Evolutionary conservation across 2,113 vertebrate genomes (phyloP).

Genomic region (Ceyx margarethae): DNA sequence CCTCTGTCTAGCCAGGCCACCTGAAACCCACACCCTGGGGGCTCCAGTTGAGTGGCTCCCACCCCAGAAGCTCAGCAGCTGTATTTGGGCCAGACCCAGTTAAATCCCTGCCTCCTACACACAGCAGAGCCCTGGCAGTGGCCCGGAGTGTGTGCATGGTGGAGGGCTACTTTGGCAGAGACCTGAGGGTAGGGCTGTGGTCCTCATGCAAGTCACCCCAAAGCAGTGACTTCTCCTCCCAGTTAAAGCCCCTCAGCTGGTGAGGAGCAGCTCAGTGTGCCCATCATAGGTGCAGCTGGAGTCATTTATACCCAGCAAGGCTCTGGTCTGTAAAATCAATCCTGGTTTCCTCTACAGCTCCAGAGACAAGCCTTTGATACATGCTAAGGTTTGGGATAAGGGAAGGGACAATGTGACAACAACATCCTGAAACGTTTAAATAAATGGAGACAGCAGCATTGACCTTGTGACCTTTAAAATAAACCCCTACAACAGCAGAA

Average conservation of each 20-base stretch:
- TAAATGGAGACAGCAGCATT: background rate
- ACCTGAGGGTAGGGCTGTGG: background rate
- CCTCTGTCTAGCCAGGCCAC: background rate
- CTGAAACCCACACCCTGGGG: background rate
- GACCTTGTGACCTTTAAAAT: background rate
- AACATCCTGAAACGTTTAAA: conserved; percentile 9
- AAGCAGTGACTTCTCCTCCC: background rate
- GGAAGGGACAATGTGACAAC: background rate
- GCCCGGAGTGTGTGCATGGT: rapidly evolving
- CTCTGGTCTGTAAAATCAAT: background rate
- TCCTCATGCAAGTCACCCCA: background rate
- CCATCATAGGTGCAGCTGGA: background rate
- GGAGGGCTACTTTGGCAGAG: background rate
- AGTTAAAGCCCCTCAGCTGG: background rate
- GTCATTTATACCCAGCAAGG: background rate
- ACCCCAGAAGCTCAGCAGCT: background rate
- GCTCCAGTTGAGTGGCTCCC: background rate
- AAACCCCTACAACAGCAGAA: background rate
- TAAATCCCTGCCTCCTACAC: background rate
- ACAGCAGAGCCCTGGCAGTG: rapidly evolving
- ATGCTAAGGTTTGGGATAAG: background rate
- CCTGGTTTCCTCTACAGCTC: background rate
- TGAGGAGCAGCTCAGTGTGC: background rate
- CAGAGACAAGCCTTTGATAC: background rate
- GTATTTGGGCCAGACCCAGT: background rate